Evolutionary conservation across 2,113 vertebrate genomes (phyloP), one percentile per base, ranked within the genome.

Genomic region (Petrocephalus microphthalmus): DNA sequence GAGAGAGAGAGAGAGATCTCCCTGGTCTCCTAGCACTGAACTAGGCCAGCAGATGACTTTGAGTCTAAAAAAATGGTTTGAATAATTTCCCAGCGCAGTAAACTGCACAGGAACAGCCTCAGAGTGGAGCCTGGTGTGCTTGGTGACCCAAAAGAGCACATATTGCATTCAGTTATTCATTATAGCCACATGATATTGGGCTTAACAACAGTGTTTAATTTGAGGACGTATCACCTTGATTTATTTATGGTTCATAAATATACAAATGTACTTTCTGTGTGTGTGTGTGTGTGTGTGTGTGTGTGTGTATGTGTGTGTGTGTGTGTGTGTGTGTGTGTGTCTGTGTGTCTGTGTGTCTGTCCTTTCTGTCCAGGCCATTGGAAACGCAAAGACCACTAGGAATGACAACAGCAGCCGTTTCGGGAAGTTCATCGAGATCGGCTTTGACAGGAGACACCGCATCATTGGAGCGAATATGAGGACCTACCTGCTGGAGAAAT

Each of bases 331-430:
- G 52, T 25, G 19, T 54, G 37, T 60, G 87, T 78, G 51, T 81
- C 47, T 71, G 86, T 56, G 54, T 42, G 22, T 52, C 37, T 42
- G 20, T 86, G 86, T 82, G 15, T 42, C 29, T 22, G 47, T 60
- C 19, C 86, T 89, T 88, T 90, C 29, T 84, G 37, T 87, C 54
- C 89, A 99, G 98, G 97, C 98, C 84, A 99, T 99, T 71, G 98
- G 98, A 90, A 99, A 99, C 88, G 98, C 98, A 88, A 99, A 99
- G 94, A 99, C 98, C 45, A 99, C 98, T 42, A 95, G 98, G 83
- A 99, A 99, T 85, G 98, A 99, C 95, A 99, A 99, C 93, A 99
- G 98, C 94, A 99, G 98, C 93, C 98, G 98, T 85, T 99, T 99
- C 91, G 98, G 98, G 25, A 99, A 99, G 89, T 99, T 99, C 91